A percentile compares a stretch with the other conserved stretches of the same genome.
phyloP scores from a whole-genome alignment of 2,888 invertebrate species.

The Scelioninae gen. 2 region DNA sequence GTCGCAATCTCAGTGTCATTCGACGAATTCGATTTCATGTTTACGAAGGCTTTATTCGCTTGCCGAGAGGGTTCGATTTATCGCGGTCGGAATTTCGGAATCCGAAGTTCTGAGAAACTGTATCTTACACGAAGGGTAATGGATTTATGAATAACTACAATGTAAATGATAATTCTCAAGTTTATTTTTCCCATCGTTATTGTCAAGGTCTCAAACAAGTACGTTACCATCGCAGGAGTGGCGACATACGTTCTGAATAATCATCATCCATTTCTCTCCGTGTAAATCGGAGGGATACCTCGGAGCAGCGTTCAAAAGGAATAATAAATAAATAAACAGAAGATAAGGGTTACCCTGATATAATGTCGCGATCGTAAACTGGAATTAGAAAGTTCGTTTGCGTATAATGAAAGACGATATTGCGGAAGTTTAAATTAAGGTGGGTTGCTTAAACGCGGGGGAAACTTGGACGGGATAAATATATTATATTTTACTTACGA shows the following conservation, averaged over 20 bases:
- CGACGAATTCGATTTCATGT: conserved; percentile 26
- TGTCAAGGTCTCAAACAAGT: too few species aligned
- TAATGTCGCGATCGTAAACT: conserved; percentile 27
- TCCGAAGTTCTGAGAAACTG: too few species aligned
- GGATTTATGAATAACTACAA: too few species aligned
- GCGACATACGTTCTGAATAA: too few species aligned
- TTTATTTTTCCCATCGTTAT: too few species aligned
- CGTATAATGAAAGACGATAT: conserved; percentile 41
- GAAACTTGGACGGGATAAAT: conserved; percentile 40
- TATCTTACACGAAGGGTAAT: too few species aligned
- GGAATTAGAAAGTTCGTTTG: conserved; percentile 25
- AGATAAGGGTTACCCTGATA: background rate
- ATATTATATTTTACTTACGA: conserved; percentile 78
- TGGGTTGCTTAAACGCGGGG: conserved; percentile 38
- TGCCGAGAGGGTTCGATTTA: conserved; percentile 12
- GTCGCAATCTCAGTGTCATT: conserved; percentile 31
- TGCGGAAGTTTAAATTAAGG: conserved; percentile 38
- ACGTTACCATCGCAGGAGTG: too few species aligned
- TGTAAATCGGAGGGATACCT: too few species aligned
- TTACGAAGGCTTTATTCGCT: conserved; percentile 26
- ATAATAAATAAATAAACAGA: background rate
- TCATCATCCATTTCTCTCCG: conserved; percentile 6
- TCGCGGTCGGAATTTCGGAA: too few species aligned
- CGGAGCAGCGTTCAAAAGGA: too few species aligned
- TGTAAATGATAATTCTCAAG: too few species aligned